Percentiles rank a stretch among this genome's conserved stretches.
phyloP scores from a whole-genome alignment of 2,797 vertebrate genomes.

The Pangasius mekongensis region DNA sequence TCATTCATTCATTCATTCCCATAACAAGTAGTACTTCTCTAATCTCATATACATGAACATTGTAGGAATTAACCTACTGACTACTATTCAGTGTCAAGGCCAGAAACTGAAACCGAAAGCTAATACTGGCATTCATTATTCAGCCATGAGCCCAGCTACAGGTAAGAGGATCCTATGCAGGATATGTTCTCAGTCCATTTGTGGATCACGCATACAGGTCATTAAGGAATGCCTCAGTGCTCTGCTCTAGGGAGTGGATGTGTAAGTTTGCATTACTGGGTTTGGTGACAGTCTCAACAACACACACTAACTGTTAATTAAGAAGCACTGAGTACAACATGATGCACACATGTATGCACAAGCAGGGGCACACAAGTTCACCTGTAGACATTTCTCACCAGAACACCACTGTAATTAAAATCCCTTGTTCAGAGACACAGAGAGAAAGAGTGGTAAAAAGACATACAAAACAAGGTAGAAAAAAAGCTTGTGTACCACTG shows the following conservation, averaged over 20 bases:
- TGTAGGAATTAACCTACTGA: not conserved
- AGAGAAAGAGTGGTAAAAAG: not conserved
- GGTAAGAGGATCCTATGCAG: constrained; percentile 59
- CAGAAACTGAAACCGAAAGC: constrained; percentile 59
- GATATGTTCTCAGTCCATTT: not conserved
- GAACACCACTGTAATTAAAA: not conserved
- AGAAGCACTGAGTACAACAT: constrained; percentile 42
- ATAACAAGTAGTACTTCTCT: not conserved
- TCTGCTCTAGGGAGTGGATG: not conserved
- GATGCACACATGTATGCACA: not conserved
- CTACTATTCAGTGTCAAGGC: not conserved
- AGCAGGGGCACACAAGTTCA: not conserved
- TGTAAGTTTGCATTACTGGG: not conserved
- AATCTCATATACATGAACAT: not conserved
- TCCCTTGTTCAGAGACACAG: not conserved
- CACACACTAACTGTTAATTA: constrained; percentile 30
- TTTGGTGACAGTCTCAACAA: not conserved
- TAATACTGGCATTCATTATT: constrained; percentile 69
- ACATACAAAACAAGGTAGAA: not conserved
- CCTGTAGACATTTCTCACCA: not conserved
- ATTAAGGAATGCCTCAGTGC: constrained; percentile 18
- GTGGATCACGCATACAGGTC: constrained; percentile 8
- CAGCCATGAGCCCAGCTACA: constrained; percentile 49
- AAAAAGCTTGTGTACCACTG: not conserved
- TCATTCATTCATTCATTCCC: not conserved